Evolutionary conservation across 2,888 invertebrate species (phyloP).

Genomic region (Drosophila tripunctata): DNA sequence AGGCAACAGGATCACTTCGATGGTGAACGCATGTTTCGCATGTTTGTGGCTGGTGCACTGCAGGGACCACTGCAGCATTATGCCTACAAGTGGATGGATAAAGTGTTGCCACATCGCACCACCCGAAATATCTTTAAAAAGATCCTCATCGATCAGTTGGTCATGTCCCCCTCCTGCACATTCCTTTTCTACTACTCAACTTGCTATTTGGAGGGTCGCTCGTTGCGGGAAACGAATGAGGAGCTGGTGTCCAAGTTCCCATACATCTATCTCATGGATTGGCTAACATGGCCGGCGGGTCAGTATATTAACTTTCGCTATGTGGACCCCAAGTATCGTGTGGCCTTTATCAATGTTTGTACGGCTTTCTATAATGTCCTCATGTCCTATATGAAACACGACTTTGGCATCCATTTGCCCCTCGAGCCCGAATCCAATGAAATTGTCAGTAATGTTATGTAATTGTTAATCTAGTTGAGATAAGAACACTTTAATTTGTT

Average conservation of each 20-base stretch:
- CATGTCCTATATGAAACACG: constrained; percentile 94
- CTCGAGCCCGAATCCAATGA: constrained; percentile 23
- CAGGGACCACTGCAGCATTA: constrained; percentile 94
- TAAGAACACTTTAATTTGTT: constrained; percentile 17
- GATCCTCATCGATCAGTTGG: constrained; percentile 78
- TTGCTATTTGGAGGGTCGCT: constrained; percentile 89
- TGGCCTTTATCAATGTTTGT: constrained; percentile 93
- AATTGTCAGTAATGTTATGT: not conserved
- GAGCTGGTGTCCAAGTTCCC: constrained; percentile 90
- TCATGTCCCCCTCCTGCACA: constrained; percentile 92
- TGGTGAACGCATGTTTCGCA: constrained; percentile 86
- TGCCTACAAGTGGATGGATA: constrained; percentile 91
- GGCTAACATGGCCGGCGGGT: constrained; percentile 95
- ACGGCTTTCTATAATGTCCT: constrained; percentile 95
- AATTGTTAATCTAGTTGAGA: too few relatives aligned
- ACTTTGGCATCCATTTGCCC: constrained; percentile 49
- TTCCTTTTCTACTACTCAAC: constrained; percentile 92
- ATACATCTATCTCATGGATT: constrained; percentile 93
- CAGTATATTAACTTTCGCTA: constrained; percentile 96
- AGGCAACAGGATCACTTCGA: constrained; percentile 84
- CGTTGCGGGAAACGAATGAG: constrained; percentile 85
- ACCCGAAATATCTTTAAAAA: constrained; percentile 62
- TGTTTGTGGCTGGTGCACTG: constrained; percentile 91
- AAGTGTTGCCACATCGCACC: constrained; percentile 80
- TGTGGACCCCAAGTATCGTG: constrained; percentile 92